Percentiles rank a stretch among this genome's conserved stretches.
phyloP scores from a whole-genome alignment of 2,888 invertebrate species.

The Stictocephala bisonia region DNA sequence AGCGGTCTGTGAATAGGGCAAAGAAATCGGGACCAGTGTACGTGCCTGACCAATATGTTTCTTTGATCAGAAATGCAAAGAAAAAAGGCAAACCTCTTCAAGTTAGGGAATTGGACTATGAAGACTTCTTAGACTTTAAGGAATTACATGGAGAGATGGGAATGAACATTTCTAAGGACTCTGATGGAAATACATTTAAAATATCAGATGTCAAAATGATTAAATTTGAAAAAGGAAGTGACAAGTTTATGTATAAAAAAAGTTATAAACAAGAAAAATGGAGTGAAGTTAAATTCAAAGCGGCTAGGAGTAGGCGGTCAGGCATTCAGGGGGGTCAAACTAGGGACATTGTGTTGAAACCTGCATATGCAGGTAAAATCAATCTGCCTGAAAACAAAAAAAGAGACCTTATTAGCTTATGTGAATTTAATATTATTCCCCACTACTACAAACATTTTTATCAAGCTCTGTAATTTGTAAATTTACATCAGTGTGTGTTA shows the following conservation, averaged over 20 bases:
- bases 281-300: slow-evolving; percentile 46
- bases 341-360: no score
- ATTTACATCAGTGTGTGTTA: background rate
- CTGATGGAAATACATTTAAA: slow-evolving; percentile 43
- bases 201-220: slow-evolving; percentile 47
- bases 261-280: slow-evolving; percentile 45
- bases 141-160: slow-evolving; percentile 48
- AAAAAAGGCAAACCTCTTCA: slow-evolving; percentile 56
- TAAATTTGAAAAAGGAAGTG: slow-evolving; percentile 45
- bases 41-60: slow-evolving; percentile 53
- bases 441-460: slow-evolving; percentile 12
- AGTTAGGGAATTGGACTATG: slow-evolving; percentile 58
- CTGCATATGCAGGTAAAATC: background rate
- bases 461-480: background rate
- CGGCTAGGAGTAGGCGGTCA: slow-evolving; percentile 32
- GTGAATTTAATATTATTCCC: background rate
- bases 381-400: slow-evolving; percentile 1
- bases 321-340: background rate
- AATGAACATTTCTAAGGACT: slow-evolving; percentile 45
- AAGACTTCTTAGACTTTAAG: slow-evolving; percentile 58
- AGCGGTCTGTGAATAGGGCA: slow-evolving; percentile 48
- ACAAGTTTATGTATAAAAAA: slow-evolving; percentile 45
- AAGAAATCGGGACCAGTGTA: slow-evolving; percentile 54
- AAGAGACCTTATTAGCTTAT: background rate
- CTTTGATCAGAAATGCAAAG: slow-evolving; percentile 57